Conservation (phyloP, 2,797 vertebrate genomes). For the Silurus lanzhouensis region DNA sequence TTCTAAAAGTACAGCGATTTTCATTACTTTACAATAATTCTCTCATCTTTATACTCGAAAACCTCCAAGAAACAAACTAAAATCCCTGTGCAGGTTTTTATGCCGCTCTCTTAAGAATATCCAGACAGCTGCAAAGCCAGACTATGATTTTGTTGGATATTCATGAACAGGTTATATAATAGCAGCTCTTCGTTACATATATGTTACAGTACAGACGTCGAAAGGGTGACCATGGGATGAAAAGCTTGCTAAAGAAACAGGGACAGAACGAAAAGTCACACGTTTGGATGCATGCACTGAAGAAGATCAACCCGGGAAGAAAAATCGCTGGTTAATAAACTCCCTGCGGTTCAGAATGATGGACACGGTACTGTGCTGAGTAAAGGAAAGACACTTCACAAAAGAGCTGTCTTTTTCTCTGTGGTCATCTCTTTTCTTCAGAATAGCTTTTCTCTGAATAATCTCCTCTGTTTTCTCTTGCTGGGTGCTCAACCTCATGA, state of each 20-base stretch:
- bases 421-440: constrained; percentile 16
- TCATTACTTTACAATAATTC: neutral
- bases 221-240: neutral
- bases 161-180: constrained; percentile 8
- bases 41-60: neutral
- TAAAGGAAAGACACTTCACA: constrained; percentile 21
- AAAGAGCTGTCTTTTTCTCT: constrained; percentile 24
- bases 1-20: constrained; percentile 11
- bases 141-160: constrained; percentile 8
- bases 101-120: neutral
- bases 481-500: constrained; percentile 6
- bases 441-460: constrained; percentile 6
- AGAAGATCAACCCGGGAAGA: constrained; percentile 47
- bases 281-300: constrained; percentile 51
- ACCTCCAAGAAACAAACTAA: neutral
- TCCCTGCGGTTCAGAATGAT: constrained; percentile 55
- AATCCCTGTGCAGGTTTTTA: neutral
- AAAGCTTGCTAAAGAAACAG: constrained; percentile 32
- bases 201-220: neutral
- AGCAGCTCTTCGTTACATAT: neutral
- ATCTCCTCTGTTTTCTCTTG: constrained; percentile 21
- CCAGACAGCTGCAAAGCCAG: constrained; percentile 3
- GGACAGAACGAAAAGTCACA: constrained; percentile 15
- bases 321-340: constrained; percentile 66
- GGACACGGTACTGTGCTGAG: constrained; percentile 37